A percentile compares a stretch with the other conserved stretches of the same genome.
These are phyloP conservation scores for Euura saliciscinereae DNA, from an alignment of 1,140 invertebrate genomes.

Conservation along the genomic window DNA sequence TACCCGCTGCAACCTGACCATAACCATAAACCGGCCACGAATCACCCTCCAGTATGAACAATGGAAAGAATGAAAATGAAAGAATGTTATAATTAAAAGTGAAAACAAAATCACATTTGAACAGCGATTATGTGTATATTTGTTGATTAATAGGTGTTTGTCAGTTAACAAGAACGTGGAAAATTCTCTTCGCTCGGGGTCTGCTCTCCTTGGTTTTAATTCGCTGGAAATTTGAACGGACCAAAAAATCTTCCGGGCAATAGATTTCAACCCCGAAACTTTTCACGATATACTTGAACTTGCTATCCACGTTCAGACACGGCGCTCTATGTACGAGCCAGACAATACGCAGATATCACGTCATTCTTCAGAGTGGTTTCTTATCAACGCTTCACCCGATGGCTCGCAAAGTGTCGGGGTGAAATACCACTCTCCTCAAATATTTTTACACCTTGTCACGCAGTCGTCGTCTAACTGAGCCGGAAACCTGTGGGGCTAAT, in stretches of 20 bases:
- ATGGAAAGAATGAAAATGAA: too few species aligned
- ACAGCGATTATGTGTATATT: not conserved
- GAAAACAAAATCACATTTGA: not conserved
- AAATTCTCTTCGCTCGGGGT: too few species aligned
- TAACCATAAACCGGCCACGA: too few species aligned
- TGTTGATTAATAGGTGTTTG: too few species aligned
- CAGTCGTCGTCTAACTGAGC: not conserved
- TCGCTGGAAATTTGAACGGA: not conserved
- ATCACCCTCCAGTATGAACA: too few species aligned
- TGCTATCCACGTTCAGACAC: too few species aligned
- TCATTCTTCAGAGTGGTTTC: not conserved
- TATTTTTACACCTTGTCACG: not conserved
- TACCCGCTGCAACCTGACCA: not conserved
- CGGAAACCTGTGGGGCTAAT: too few species aligned
- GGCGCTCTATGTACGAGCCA: not conserved
- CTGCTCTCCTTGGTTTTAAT: not conserved
- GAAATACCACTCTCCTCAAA: not conserved
- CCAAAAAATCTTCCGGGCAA: not conserved
- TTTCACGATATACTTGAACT: too few species aligned
- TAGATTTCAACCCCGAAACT: too few species aligned
- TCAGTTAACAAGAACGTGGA: too few species aligned
- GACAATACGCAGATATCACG: not conserved
- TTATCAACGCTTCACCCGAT: not conserved
- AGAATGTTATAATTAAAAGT: not conserved
- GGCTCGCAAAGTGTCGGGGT: not conserved